Conservation (phyloP, 1,140 invertebrate species). For the Globodera rostochiensis region DNA sequence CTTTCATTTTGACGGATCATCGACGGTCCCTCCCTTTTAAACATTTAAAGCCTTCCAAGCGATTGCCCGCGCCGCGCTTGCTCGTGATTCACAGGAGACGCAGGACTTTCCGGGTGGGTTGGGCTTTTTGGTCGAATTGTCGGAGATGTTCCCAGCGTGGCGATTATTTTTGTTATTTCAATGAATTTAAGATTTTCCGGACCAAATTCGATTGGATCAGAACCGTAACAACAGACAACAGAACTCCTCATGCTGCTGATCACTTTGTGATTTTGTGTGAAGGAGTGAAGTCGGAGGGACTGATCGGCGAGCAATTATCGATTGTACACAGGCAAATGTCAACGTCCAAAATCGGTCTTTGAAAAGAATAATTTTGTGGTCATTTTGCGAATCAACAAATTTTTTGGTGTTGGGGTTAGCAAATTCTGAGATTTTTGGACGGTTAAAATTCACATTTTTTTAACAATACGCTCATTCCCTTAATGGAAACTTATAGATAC, state of each 20-base stretch:
- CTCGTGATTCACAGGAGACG: slow-evolving; percentile 59
- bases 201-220: slow-evolving; percentile 9
- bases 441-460: background rate
- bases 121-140: background rate
- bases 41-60: slow-evolving; percentile 41
- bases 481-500: background rate
- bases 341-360: background rate
- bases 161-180: background rate
- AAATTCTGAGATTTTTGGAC: background rate
- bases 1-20: background rate
- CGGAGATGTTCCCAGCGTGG: too few relatives aligned
- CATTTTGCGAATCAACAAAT: too few relatives aligned
- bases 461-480: background rate
- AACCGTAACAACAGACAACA: background rate
- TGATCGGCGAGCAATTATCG: background rate
- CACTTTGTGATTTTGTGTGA: background rate
- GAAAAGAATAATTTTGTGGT: background rate
- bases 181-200: slow-evolving; percentile 1
- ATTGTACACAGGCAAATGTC: background rate
- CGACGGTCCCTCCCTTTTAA: background rate
- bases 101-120: slow-evolving; percentile 42
- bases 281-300: background rate
- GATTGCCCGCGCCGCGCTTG: slow-evolving; percentile 59
- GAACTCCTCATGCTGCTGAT: background rate
- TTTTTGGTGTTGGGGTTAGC: background rate